phyloP scores from a whole-genome alignment of 2,113 vertebrate genomes.

The Hypanus sabinus region DNA sequence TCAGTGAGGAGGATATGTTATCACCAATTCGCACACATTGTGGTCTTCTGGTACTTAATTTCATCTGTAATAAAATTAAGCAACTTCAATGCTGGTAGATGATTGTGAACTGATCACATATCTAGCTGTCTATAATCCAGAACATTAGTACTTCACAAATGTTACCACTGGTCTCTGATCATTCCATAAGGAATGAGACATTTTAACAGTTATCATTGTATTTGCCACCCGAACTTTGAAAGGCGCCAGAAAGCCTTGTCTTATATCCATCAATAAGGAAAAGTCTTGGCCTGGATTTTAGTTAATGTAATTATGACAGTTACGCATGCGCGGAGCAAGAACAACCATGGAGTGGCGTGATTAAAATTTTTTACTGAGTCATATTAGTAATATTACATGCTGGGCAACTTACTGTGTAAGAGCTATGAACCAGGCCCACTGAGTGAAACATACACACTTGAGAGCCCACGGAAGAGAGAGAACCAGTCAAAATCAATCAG shows the following conservation, averaged over 20 bases:
- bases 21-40: too few relatives aligned
- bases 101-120: background rate
- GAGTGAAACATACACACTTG: too few relatives aligned
- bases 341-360: too few relatives aligned
- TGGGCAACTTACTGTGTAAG: too few relatives aligned
- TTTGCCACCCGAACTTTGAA: background rate
- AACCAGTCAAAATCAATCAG: too few relatives aligned
- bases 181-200: background rate
- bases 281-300: background rate
- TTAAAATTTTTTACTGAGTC: too few relatives aligned
- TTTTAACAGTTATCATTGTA: background rate
- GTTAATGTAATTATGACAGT: background rate
- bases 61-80: background rate
- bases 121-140: background rate
- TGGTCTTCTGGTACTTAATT: background rate
- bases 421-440: too few relatives aligned
- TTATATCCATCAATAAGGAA: background rate
- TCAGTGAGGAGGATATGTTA: too few relatives aligned
- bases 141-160: background rate
- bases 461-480: too few relatives aligned
- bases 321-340: too few relatives aligned
- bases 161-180: background rate
- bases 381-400: too few relatives aligned
- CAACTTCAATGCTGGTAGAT: background rate
- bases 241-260: background rate